These are phyloP conservation scores for Cryptocephalus moraei DNA, from an alignment of 2,888 invertebrate species.

Conservation along the genomic window DNA sequence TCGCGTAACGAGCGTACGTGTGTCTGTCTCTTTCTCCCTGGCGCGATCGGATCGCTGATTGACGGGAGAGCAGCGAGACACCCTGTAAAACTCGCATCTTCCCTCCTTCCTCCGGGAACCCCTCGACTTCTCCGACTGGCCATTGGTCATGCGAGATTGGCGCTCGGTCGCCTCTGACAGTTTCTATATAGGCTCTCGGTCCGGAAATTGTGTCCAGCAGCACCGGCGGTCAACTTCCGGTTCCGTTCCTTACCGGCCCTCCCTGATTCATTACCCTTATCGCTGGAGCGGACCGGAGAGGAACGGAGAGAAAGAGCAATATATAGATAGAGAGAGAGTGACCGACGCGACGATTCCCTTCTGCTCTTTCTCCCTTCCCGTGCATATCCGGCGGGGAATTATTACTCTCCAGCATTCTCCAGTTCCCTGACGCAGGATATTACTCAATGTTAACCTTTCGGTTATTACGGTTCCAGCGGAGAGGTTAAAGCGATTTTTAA, in stretches of 20 bases:
- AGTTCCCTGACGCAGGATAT: background rate
- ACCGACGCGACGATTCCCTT: constrained; percentile 14
- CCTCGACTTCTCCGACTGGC: background rate
- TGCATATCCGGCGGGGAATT: constrained; percentile 10
- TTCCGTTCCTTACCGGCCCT: constrained; percentile 31
- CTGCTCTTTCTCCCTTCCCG: constrained; percentile 3
- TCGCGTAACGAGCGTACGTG: too few species aligned
- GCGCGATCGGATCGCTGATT: too few species aligned
- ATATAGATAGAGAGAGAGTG: too few species aligned
- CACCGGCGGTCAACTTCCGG: constrained; percentile 32
- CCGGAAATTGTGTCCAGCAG: constrained; percentile 41
- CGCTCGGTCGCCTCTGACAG: constrained; percentile 25
- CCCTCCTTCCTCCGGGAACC: too few species aligned
- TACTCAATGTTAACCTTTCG: constrained; percentile 1
- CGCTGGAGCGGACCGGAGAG: constrained; percentile 22
- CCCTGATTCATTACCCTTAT: constrained; percentile 30
- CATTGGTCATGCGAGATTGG: background rate
- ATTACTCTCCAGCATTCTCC: constrained; percentile 4
- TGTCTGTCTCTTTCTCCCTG: too few species aligned
- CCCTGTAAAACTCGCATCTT: too few species aligned
- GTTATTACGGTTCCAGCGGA: too few species aligned
- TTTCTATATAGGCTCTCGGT: constrained; percentile 32
- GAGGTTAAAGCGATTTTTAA: too few species aligned
- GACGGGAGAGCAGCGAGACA: too few species aligned
- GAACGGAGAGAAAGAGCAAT: too few species aligned